Evolutionary conservation across 2,888 invertebrate genomes (phyloP).

Genomic region (Limnephilus lunatus): DNA sequence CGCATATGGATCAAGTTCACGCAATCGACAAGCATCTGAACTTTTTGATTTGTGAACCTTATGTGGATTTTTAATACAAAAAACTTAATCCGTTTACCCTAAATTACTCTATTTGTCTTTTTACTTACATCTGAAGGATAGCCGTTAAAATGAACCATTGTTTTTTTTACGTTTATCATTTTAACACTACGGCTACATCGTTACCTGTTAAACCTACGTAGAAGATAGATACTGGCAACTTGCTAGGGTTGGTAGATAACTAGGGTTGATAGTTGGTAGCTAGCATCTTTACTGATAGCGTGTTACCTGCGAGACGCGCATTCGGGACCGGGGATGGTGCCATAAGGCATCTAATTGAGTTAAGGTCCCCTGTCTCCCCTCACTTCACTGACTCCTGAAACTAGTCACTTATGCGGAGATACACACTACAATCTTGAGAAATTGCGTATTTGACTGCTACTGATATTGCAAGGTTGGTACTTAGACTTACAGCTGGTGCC

Average conservation of each 20-base stretch:
- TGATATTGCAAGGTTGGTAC: background rate
- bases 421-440: background rate
- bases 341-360: slow-evolving; percentile 65
- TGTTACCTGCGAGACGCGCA: background rate
- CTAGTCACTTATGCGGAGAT: background rate
- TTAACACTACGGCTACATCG: background rate
- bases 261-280: background rate
- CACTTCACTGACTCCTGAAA: background rate
- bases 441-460: background rate
- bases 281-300: background rate
- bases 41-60: no score
- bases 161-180: background rate
- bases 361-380: slow-evolving; percentile 46
- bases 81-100: no score
- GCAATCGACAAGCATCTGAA: no score
- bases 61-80: no score
- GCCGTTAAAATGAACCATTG: no score
- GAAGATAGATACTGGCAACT: background rate
- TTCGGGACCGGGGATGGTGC: slow-evolving; percentile 37
- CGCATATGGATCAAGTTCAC: no score
- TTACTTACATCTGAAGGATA: no score
- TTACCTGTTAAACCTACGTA: background rate
- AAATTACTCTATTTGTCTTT: no score
- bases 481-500: background rate
- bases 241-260: background rate